Evolutionary conservation across 2,888 invertebrate species (phyloP), one percentile per base, ranked within the genome.

Genomic region (Philereme transversata): DNA sequence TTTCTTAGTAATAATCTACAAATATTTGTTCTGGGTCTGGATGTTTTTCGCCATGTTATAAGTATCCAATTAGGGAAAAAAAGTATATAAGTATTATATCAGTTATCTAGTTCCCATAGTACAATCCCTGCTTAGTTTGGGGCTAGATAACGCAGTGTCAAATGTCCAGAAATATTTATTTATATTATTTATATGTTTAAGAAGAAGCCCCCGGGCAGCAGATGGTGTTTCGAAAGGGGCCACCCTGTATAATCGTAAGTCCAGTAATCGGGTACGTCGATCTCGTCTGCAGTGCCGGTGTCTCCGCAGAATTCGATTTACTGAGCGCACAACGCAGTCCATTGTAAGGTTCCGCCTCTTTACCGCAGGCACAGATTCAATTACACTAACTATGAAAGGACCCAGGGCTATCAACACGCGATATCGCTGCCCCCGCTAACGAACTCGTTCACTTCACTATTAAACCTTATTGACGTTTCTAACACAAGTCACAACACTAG

Each of bases 241-340:
- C 44, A 79, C 80, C 78, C 35, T 50, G n/a, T 50, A 49, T 82
- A 78, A 82, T 77, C 81, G 76, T 82, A 80, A 80, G 79, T 81
- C 73, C 71, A 40, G 40, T 75, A 83, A 88, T 88, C 86, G 71
- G 73, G 70, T 73, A 74, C 75, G 79, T 84, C 77, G 84, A 88
- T 89, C 87, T 78, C 77, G 44, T 59, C 40, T 56, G 76, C 75
- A 79, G 81, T 86, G 88, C 89, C 89, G 79, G 81, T 86, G 88
- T 90, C 89, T 84, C 81, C 82, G 87, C 82, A 79, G 78, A 84
- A 81, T 86, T 86, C 83, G 80, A 90, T 89, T 89, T 89, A 90
- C 68, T 52, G 69, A 64, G 69, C 65, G 76, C 79, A 89, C 88
- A 88, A 88, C 78, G 87, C 79, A 69, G 75, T 70, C 78, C 82